Evolutionary conservation across 2,113 vertebrate species (phyloP).

Genomic region (Manacus vitellinus): DNA sequence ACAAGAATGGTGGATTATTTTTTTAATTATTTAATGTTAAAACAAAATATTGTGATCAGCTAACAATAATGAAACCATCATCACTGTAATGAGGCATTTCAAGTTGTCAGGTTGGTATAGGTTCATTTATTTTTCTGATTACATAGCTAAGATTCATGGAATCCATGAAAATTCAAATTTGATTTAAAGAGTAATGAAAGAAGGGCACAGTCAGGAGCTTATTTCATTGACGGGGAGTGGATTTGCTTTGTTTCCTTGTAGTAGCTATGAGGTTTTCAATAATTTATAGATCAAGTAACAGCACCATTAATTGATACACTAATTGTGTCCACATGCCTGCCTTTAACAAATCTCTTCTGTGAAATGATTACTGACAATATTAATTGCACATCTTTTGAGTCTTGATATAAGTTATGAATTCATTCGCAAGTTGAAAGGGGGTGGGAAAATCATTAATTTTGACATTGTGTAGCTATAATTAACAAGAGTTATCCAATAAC

Average conservation of each 20-base stretch:
- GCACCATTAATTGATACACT: conserved; percentile 70
- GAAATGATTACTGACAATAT: conserved; percentile 57
- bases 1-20: background rate
- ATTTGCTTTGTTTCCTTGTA: conserved; percentile 63
- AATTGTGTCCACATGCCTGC: conserved; percentile 60
- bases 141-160: background rate
- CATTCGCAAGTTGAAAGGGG: conserved; percentile 60
- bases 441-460: conserved; percentile 79
- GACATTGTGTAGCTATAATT: conserved; percentile 75
- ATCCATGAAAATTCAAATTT: background rate
- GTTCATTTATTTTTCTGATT: background rate
- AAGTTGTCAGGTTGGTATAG: background rate
- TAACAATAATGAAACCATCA: background rate
- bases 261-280: conserved; percentile 66
- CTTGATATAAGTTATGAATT: conserved; percentile 60
- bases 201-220: background rate
- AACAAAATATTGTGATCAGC: background rate
- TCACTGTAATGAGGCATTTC: background rate
- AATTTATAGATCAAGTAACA: conserved; percentile 73
- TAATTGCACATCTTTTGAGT: conserved; percentile 38
- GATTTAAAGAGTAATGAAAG: background rate
- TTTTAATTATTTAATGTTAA: too few species aligned
- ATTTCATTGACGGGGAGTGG: conserved; percentile 52
- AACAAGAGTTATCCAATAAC: conserved; percentile 76
- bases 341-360: conserved; percentile 63